Evolutionary conservation across 2,797 vertebrate genomes (phyloP), one percentile per base, ranked within the genome.

Genomic region (Orientallactaga sibirica): DNA sequence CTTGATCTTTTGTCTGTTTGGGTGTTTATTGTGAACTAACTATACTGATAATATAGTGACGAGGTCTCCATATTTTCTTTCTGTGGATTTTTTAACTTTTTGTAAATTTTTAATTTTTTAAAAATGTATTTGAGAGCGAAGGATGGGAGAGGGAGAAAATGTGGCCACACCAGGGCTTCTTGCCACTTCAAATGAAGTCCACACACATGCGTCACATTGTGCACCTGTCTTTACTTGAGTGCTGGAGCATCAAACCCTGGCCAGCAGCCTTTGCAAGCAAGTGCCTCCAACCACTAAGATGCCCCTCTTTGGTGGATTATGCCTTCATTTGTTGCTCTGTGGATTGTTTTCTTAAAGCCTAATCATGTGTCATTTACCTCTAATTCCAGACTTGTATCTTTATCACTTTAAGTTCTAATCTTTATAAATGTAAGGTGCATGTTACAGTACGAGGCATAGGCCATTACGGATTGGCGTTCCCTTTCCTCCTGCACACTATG

Each of bases 401-500:
- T 73, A 4, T 37, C 43, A 14, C 67, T 88, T 94, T 80, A 22
- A n/a, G 58, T 67, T 55, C 5, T 61, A 8, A 25, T 82, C 41
- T n/a, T 55, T 75, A 4, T 86, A 52, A 79, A 73, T 41, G 37
- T 48, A n/a, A 58, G 33, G 2, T 73, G 6, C 20, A 4, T 7
- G 2, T 20, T 1, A 37, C 37, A 67, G 27, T 58, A 29, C 27
- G 11, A 90, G 64, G 10, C 2, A 3, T n/a, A 18, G 7, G 9
- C 68, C 22, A 14, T 33, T 2, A n/a, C 5, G 3, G 15, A 9
- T 41, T 27, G 5, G 8, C 1, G 4, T 82, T 87, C 70, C 12
- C 0, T 67, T 25, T 37, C 71, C 61, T 20, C 8, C 1, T 19
- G 5, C 0, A 1, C 29, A 10, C 3, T n/a, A 6, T 19, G 9